These are phyloP conservation scores for Drosophila birchii DNA, from an alignment of 2,888 invertebrate species.

Conservation along the genomic window DNA sequence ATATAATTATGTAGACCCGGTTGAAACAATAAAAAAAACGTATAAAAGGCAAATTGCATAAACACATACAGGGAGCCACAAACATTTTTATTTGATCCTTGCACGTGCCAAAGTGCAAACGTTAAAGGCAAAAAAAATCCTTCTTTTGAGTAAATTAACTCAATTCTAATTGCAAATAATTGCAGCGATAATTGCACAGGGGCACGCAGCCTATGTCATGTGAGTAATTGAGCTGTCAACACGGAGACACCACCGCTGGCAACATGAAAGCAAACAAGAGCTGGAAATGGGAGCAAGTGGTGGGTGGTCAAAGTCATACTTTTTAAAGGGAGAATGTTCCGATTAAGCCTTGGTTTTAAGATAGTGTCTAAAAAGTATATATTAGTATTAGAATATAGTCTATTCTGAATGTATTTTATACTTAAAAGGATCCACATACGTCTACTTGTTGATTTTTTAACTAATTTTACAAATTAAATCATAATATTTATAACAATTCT, in stretches of 20 bases:
- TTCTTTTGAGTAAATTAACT: conserved; percentile 61
- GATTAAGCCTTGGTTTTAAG: background rate
- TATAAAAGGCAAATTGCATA: conserved; percentile 65
- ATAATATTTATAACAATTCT: background rate
- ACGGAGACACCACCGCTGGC: conserved; percentile 19
- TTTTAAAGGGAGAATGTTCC: background rate
- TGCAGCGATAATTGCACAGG: conserved; percentile 69
- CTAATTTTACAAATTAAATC: background rate
- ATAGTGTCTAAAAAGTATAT: background rate
- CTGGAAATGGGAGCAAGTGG: conserved; percentile 1
- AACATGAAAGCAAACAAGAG: background rate
- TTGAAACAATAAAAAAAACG: conserved; percentile 65
- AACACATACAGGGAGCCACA: conserved; percentile 35
- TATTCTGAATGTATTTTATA: background rate
- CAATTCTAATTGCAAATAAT: conserved; percentile 77
- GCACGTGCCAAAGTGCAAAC: conserved; percentile 69
- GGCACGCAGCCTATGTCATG: conserved; percentile 65
- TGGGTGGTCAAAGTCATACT: conserved; percentile 19
- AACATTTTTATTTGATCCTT: background rate
- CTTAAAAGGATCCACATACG: background rate
- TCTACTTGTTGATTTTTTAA: background rate
- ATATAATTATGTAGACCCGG: conserved; percentile 47
- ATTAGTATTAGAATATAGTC: background rate
- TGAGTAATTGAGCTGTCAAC: conserved; percentile 74
- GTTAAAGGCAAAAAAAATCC: conserved; percentile 46